Evolutionary conservation across 2,797 vertebrate genomes (phyloP), one percentile per base, ranked within the genome.

Genomic region (Anabas testudineus): DNA sequence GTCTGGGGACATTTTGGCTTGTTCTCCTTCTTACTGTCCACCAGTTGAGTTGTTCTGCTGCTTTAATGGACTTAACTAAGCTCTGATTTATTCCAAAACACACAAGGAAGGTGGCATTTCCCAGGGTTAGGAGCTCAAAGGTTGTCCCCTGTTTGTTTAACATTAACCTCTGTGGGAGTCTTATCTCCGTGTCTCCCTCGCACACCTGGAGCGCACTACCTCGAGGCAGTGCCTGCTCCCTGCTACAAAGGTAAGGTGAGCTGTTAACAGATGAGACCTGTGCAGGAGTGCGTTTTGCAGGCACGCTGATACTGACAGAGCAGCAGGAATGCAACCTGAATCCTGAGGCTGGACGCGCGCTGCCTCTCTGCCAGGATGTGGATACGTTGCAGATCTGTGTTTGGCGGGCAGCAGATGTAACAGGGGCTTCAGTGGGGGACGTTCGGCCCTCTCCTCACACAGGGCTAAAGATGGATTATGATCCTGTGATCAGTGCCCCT

Each of bases 131-230:
- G 14, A 3, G 10, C 14, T 36, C 1, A 47, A 1, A 47, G 64
- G 55, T 60, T 52, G 15, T 70, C 16, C 28, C 12, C 32, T 32
- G 47, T 37, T 46, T 13, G 32, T 67, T 32, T 41, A 42, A 55
- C 58, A 26, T n/a, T 16, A 64, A 24, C 41, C 53, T 64, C 28
- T 9, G 16, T 76, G 54, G 58, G 71, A 80, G 60, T 61, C 52
- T 32, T 37, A 43, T 45, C 57, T 55, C 45, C 37, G 5, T 12
- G 39, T 57, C 41, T 61, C 37, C 12, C 39, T 51, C 0, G 3
- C 70, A 85, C 85, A 87, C 85, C 87, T 85, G 82, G 75, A 84
- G 63, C 18, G 4, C 19, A 8, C 12, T 68, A 26, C 63, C 84
- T 72, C 0, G 19, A 82, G 86, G 82, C 70, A 34, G 22, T 48